A percentile compares a stretch with the other conserved stretches of the same genome.
These are phyloP conservation scores for Poecilus cupreus DNA, from an alignment of 2,888 invertebrate species.

Conservation along the genomic window DNA sequence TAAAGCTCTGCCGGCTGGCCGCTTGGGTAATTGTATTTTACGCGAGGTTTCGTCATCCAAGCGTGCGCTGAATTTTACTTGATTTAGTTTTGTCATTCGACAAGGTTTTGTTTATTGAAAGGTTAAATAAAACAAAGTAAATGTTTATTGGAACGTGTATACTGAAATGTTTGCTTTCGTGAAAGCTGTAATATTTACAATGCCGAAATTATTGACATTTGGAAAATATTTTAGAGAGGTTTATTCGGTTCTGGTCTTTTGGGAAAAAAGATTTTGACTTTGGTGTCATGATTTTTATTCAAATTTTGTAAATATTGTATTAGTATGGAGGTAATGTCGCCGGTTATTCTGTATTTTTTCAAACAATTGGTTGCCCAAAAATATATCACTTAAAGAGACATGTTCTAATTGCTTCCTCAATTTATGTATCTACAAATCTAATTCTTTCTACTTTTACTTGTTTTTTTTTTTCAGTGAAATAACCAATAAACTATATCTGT, in stretches of 20 bases:
- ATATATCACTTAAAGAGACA: no score
- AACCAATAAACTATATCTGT: background rate
- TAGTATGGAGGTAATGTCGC: no score
- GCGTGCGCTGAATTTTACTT: background rate
- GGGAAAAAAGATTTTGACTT: background rate
- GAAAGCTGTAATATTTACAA: background rate
- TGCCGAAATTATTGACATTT: conserved; percentile 7
- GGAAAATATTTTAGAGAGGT: background rate
- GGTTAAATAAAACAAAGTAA: conserved; percentile 14
- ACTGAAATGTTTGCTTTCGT: background rate
- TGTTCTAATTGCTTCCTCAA: no score
- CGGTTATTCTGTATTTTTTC: no score
- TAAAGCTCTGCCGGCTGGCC: background rate
- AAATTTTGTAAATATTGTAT: background rate
- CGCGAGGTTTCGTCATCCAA: background rate
- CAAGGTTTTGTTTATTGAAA: conserved; percentile 18
- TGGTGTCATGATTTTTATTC: background rate
- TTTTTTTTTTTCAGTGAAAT: no score
- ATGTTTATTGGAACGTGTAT: background rate
- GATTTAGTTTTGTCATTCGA: conserved; percentile 29
- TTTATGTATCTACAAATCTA: no score
- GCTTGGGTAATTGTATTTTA: conserved; percentile 13
- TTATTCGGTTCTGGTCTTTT: background rate
- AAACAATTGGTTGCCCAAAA: no score
- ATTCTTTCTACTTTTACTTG: no score